Evolutionary conservation across 2,797 vertebrate species (phyloP).

Genomic region (Hapalemur alaotrensis): DNA sequence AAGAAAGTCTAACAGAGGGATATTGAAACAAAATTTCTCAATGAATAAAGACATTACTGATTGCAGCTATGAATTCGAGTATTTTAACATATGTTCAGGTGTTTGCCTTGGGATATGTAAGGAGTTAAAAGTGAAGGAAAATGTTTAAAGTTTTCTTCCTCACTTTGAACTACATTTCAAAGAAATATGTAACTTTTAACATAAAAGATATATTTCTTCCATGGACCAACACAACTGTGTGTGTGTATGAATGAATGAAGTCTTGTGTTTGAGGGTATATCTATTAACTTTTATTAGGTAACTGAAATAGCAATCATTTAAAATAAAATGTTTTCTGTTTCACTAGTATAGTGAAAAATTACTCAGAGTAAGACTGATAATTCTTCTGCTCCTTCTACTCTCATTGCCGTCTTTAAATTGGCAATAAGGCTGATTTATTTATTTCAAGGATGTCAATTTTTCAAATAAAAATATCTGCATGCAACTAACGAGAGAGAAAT

Average conservation of each 20-base stretch:
- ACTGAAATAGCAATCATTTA: neutral
- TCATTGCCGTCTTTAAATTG: slow-evolving; percentile 8
- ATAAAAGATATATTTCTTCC: slow-evolving; percentile 47
- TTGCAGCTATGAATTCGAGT: neutral
- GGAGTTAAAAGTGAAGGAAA: slow-evolving; percentile 57
- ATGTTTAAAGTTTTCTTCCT: slow-evolving; percentile 39
- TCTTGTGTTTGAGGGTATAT: neutral
- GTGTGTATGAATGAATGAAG: neutral
- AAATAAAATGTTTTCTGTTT: slow-evolving; percentile 9
- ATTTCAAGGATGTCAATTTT: neutral
- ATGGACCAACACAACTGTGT: neutral
- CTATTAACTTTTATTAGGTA: slow-evolving; percentile 19
- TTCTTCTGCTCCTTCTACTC: neutral
- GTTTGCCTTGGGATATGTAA: slow-evolving; percentile 49
- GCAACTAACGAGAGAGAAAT: neutral
- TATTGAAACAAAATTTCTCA: slow-evolving; percentile 58
- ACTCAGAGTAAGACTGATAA: neutral
- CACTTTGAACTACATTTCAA: slow-evolving; percentile 61
- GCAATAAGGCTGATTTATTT: neutral
- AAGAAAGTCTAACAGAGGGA: slow-evolving; percentile 49
- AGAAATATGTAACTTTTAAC: slow-evolving; percentile 32
- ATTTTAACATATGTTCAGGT: slow-evolving; percentile 29
- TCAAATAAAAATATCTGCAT: slow-evolving; percentile 28
- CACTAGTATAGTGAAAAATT: neutral
- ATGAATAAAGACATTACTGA: slow-evolving; percentile 69